These are phyloP conservation scores for Crypturellus undulatus DNA, from an alignment of 2,113 vertebrate species.

Conservation along the genomic window DNA sequence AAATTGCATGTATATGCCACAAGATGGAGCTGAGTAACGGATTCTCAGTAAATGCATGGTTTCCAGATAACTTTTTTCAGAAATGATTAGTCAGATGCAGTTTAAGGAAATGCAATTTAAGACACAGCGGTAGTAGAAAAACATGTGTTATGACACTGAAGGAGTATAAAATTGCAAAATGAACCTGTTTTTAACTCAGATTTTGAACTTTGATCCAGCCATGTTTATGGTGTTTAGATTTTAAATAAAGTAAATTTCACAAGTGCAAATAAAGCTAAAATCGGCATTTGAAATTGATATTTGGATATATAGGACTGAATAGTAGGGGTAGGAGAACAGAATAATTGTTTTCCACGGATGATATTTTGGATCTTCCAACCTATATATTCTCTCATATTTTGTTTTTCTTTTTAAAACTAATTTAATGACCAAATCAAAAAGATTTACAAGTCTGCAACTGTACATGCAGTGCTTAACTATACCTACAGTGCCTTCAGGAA, in stretches of 20 bases:
- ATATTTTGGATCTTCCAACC: background rate
- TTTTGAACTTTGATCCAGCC: constrained; percentile 28
- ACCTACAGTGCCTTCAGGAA: background rate
- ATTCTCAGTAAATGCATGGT: constrained; percentile 15
- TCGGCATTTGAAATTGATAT: background rate
- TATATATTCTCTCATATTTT: background rate
- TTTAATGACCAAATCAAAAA: background rate
- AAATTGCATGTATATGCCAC: constrained; percentile 62
- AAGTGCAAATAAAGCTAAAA: constrained; percentile 18
- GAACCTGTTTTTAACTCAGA: constrained; percentile 20
- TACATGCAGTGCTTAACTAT: background rate
- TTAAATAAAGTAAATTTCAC: constrained; percentile 10
- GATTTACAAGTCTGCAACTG: background rate
- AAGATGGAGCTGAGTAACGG: constrained; percentile 72
- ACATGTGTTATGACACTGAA: constrained; percentile 11
- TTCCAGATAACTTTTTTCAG: constrained; percentile 25
- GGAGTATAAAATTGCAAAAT: constrained; percentile 38
- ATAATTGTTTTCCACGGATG: background rate
- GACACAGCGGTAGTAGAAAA: constrained; percentile 10
- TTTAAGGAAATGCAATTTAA: constrained; percentile 51
- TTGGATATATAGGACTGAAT: background rate
- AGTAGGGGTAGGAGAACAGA: background rate
- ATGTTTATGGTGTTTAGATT: background rate
- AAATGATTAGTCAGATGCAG: constrained; percentile 37
- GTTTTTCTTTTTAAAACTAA: background rate